Conservation (phyloP, 2,797 vertebrate species). For the Fundulus diaphanus region DNA sequence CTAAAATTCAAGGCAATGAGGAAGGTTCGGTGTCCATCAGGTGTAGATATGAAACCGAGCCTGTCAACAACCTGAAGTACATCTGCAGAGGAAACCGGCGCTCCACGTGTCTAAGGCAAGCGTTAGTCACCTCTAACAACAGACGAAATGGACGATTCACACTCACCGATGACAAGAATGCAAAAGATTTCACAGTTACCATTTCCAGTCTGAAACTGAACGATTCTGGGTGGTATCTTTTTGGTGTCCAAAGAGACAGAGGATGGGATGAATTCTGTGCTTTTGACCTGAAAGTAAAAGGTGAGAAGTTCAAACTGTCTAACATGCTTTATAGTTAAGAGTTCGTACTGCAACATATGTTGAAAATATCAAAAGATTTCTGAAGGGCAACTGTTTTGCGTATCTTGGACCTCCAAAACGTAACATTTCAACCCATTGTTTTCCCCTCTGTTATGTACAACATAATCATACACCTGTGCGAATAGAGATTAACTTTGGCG, state of each 20-base stretch:
- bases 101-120: slow-evolving; percentile 29
- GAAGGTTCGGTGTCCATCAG: slow-evolving; percentile 27
- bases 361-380: too few relatives aligned
- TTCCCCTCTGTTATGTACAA: too few relatives aligned
- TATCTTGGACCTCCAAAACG: neutral
- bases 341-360: too few relatives aligned
- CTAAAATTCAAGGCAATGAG: neutral
- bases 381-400: neutral
- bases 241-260: neutral
- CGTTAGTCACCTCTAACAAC: fast-evolving
- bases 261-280: neutral
- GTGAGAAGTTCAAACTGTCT: neutral
- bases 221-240: slow-evolving; percentile 57
- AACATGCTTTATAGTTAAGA: too few relatives aligned
- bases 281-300: neutral
- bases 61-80: slow-evolving; percentile 38
- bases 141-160: neutral
- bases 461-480: too few relatives aligned
- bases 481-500: too few relatives aligned
- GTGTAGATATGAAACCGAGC: slow-evolving; percentile 19
- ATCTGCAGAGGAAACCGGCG: slow-evolving; percentile 46
- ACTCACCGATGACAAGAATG: slow-evolving; percentile 11
- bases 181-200: slow-evolving; percentile 33
- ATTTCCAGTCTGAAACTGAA: slow-evolving; percentile 29
- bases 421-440: slow-evolving; percentile 8